Percentiles rank a stretch among this genome's conserved stretches.
phyloP scores from a whole-genome alignment of 2,797 vertebrate genomes.

The Arnoldichthys spilopterus region DNA sequence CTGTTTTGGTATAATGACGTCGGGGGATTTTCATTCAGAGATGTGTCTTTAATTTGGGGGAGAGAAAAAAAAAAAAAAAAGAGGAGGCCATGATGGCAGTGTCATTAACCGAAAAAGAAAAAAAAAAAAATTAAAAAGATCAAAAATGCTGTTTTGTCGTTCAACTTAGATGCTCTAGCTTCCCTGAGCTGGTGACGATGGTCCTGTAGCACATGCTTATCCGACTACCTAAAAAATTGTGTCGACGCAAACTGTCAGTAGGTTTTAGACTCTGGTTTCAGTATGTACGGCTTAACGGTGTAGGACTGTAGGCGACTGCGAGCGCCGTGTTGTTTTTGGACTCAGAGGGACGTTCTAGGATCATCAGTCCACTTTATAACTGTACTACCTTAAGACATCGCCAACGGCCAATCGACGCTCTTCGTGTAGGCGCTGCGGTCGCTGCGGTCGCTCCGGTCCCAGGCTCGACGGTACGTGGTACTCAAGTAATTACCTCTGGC shows the following conservation, averaged over 20 bases:
- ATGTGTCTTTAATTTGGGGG: constrained; percentile 32
- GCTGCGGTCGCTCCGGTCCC: too few species aligned
- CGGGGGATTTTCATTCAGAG: constrained; percentile 55
- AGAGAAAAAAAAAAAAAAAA: constrained; percentile 44
- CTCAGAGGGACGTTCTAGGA: constrained; percentile 41
- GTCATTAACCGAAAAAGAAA: constrained; percentile 36
- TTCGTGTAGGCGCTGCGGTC: constrained; percentile 33
- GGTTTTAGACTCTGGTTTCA: constrained; percentile 50
- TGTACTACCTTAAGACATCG: constrained; percentile 59
- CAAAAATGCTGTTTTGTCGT: constrained; percentile 36
- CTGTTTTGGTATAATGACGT: constrained; percentile 64
- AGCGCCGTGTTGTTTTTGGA: constrained; percentile 34
- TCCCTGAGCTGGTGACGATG: constrained; percentile 55
- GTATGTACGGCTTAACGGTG: constrained; percentile 40
- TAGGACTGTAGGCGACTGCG: constrained; percentile 22
- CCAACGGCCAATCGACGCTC: constrained; percentile 40
- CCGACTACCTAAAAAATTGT: constrained; percentile 60
- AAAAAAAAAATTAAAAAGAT: constrained; percentile 43
- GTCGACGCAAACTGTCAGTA: constrained; percentile 50
- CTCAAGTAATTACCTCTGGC: constrained; percentile 10
- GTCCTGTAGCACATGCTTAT: constrained; percentile 58
- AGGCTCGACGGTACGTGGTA: too few species aligned
- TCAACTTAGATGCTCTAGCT: constrained; percentile 45
- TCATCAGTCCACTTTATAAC: constrained; percentile 40
- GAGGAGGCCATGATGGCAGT: constrained; percentile 41